Evolutionary conservation across 2,888 invertebrate genomes (phyloP), one percentile per base, ranked within the genome.

Genomic region (Gibbula magus): DNA sequence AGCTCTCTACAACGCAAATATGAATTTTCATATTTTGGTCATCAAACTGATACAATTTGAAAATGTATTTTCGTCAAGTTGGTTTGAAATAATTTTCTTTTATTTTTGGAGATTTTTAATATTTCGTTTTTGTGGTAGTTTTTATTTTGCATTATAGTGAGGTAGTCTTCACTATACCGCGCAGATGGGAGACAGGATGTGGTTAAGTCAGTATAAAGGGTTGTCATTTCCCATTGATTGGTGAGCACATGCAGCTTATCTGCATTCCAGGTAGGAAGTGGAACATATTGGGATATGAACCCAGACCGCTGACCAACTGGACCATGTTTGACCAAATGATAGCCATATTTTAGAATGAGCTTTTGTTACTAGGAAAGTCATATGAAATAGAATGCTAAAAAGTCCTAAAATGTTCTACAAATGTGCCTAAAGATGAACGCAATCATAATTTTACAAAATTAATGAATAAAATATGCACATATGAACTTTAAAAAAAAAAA

Each of bases 161-260:
- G 61, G 61, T 13, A 29, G 29, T 61, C 61, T 18, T 61, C 61
- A 61, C 61, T 61, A 61, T 61, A 61, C 25, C 13, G 61, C 18
- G 61, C 3, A n/a, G 61, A 4, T 61, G 61, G 61, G 22, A 29
- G 61, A 61, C 61, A 61, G 61, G 61, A 61, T 61, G 61, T 61
- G 61, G 61, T 61, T 61, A 61, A 61, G 61, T 61, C 61, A 61
- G 61, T 29, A 61, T 61, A 61, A 61, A 61, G 61, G 61, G 61
- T 25, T 61, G 61, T 61, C 61, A 61, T 61, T 61, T 61, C 61
- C 22, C 61, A 61, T 61, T 61, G 61, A 61, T 61, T 29, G 29
- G 29, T 16, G 25, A 22, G 61, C 61, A 61, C 61, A 61, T 25
- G 29, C 22, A 29, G 29, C 25, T 22, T 61, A 61, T 29, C 61